Evolutionary conservation across 1,140 invertebrate species (phyloP).

Genomic region (Hypsibius dujardini): DNA sequence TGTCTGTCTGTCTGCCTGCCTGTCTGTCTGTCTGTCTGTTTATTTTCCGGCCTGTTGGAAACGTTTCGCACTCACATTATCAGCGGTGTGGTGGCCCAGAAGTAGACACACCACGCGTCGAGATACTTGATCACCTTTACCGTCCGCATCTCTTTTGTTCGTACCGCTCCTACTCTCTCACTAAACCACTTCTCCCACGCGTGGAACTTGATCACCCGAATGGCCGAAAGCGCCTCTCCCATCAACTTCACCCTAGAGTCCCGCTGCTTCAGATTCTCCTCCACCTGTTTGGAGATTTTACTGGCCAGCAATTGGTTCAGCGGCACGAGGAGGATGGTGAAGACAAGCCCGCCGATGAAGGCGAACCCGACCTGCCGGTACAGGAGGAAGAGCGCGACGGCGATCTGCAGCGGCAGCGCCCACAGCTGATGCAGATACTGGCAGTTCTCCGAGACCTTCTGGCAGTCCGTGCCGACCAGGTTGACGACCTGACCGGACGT

Average conservation of each 20-base stretch:
- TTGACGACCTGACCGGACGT: conserved; percentile 62
- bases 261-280: conserved; percentile 60
- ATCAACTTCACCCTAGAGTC: conserved; percentile 73
- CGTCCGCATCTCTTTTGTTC: conserved; percentile 53
- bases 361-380: conserved; percentile 71
- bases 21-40: no score
- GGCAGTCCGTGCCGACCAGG: conserved; percentile 87
- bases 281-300: conserved; percentile 52
- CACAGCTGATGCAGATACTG: conserved; percentile 87
- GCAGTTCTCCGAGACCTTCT: conserved; percentile 83
- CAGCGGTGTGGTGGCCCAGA: conserved; percentile 97
- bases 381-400: conserved; percentile 58
- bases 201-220: conserved; percentile 73
- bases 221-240: conserved; percentile 66
- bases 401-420: conserved; percentile 77
- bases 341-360: conserved; percentile 69
- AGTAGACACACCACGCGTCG: conserved; percentile 93
- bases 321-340: conserved; percentile 72
- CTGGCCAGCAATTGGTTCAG: conserved; percentile 77
- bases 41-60: no score
- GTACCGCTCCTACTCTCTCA: conserved; percentile 42
- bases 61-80: neutral
- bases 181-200: conserved; percentile 81
- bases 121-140: conserved; percentile 64
- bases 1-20: no score